Evolutionary conservation across 2,888 invertebrate genomes (phyloP), one percentile per base, ranked within the genome.

Genomic region (Drosophila robusta): DNA sequence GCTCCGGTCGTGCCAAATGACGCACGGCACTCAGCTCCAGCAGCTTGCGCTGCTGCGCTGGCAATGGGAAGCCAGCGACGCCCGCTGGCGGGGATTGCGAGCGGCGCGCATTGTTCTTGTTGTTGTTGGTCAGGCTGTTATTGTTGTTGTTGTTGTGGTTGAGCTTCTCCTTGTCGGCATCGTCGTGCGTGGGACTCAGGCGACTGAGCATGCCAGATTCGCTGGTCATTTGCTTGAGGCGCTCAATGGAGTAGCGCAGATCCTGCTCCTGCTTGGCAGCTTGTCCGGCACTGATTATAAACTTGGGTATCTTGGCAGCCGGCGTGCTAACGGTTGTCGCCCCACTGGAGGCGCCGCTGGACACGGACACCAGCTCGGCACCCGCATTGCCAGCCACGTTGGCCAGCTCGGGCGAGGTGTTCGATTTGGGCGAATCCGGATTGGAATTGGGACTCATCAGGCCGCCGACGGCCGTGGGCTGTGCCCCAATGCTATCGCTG

Each of bases 401-500:
- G 32, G 75, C 64, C 52, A 83, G 44, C 18, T 90, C 90, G 4
- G 91, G 91, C 12, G 91, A 91, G 41, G 91, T 90, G 52, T 92
- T 92, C 3, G 92, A 92, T 56, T 91, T 92, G 52, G 92, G 92
- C 5, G 92, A 92, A 45, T 90, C 91, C 2, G 92, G 92, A 73
- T 89, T 90, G 4, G 92, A 92, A 39, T 91, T 90, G 47, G 92
- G 92, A 80, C 92, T 92, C 82, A 92, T 79, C 47, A 91, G 90
- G 42, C 88, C 88, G 52, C 89, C 87, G 75, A 90, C 80, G 72
- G 90, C 80, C 38, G 87, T 75, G 11, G 81, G 66, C 38, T 75
- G 75, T 11, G 71, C 47, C 29, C 89, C 68, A 72, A 78, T 64
- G 71, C 74, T 85, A 32, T 85, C 85, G 60, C 75, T 85, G 38